Evolutionary conservation across 2,888 invertebrate species (phyloP).

Genomic region (Epistrophella euchroma): DNA sequence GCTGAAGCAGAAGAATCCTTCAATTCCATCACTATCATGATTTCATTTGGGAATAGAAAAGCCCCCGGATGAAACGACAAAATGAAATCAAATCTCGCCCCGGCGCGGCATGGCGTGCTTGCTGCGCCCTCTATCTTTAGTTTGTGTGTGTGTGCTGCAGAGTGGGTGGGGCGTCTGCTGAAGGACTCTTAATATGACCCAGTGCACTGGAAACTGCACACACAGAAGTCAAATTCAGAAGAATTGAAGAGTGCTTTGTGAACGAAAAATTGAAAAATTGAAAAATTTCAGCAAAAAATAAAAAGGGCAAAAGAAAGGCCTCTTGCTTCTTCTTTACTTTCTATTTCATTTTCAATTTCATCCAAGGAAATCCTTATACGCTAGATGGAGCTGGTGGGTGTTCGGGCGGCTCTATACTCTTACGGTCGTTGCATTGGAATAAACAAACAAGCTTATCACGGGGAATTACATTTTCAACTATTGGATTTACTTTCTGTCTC

Average conservation of each 20-base stretch:
- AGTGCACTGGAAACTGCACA: conserved; percentile 70
- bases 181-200: conserved; percentile 72
- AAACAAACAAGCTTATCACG: conserved; percentile 70
- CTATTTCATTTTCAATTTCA: conserved; percentile 35
- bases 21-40: conserved; percentile 31
- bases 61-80: conserved; percentile 1
- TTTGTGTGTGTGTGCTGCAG: not conserved
- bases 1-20: conserved; percentile 47
- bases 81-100: conserved; percentile 54
- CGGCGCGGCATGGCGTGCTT: not conserved
- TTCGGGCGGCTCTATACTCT: not conserved
- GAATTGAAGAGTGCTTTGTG: conserved; percentile 42
- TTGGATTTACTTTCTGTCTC: conserved; percentile 40
- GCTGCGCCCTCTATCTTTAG: conserved; percentile 31
- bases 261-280: conserved; percentile 46
- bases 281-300: conserved; percentile 33
- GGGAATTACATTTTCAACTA: conserved; percentile 73
- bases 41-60: conserved; percentile 18
- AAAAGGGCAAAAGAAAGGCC: conserved; percentile 6
- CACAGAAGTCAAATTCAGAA: conserved; percentile 56
- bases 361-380: conserved; percentile 4
- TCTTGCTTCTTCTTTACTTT: conserved; percentile 29
- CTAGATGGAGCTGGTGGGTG: not conserved
- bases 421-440: conserved; percentile 39
- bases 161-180: conserved; percentile 7